Conservation (phyloP, 1,140 invertebrate genomes). For the Xylocopa sonorina region DNA sequence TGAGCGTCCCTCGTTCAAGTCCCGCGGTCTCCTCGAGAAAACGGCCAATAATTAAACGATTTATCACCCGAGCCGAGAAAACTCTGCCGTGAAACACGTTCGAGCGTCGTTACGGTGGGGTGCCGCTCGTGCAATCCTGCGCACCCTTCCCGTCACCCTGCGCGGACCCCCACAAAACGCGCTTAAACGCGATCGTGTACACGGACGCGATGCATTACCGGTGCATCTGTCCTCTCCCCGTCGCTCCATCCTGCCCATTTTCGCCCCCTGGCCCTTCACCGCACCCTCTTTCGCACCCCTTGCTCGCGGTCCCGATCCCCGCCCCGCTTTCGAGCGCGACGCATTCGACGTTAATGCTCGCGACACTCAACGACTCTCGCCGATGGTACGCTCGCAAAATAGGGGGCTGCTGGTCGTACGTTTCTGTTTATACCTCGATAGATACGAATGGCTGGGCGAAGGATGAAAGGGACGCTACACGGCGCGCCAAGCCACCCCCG, state of each 20-base stretch:
- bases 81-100: not conserved
- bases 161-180: conserved; percentile 5
- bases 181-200: conserved; percentile 35
- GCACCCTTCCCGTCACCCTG: not conserved
- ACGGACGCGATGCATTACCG: conserved; percentile 21
- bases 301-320: not conserved
- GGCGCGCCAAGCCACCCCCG: conserved; percentile 6
- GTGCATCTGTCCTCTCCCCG: conserved; percentile 27
- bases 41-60: conserved; percentile 55
- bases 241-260: not conserved
- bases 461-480: conserved; percentile 59
- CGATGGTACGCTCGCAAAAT: conserved; percentile 35
- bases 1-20: not conserved
- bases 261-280: not conserved
- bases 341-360: conserved; percentile 60
- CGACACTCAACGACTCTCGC: conserved; percentile 47
- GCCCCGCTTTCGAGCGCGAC: not conserved
- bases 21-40: conserved; percentile 31
- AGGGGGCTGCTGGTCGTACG: conserved; percentile 40
- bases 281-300: not conserved
- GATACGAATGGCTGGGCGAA: conserved; percentile 59
- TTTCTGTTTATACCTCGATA: conserved; percentile 63
- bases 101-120: not conserved
- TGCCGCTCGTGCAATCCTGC: not conserved
- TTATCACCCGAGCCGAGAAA: conserved; percentile 35